Conservation (phyloP, 2,113 vertebrate species). For the Bos indicus region DNA sequence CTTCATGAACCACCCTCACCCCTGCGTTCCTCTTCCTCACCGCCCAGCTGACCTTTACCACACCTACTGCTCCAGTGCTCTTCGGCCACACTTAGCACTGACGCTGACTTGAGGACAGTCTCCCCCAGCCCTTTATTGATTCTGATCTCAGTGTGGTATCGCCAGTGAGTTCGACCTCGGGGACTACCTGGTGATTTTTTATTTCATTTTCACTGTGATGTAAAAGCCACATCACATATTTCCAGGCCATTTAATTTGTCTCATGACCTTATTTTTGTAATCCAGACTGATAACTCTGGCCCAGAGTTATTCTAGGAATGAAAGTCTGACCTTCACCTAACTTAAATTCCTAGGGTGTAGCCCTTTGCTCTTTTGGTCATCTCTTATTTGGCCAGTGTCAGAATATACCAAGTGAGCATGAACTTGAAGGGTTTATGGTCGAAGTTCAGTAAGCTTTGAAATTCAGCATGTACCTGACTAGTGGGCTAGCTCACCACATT, state of each 20-base stretch:
- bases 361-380: not conserved
- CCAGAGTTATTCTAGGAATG: not conserved
- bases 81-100: not conserved
- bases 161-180: not conserved
- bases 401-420: not conserved
- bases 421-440: not conserved
- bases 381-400: not conserved
- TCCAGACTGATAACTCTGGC: not conserved
- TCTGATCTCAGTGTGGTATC: not conserved
- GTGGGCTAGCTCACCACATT: not conserved
- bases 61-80: no score
- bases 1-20: not conserved
- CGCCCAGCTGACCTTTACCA: not conserved
- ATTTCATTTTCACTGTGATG: not conserved
- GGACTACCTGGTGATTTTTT: not conserved
- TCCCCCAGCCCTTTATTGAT: not conserved
- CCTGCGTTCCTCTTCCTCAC: not conserved
- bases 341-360: not conserved
- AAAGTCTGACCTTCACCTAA: not conserved
- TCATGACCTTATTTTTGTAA: not conserved
- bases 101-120: not conserved
- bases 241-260: not conserved
- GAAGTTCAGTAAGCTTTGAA: not conserved
- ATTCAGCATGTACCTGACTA: not conserved
- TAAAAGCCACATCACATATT: conserved; percentile 1